Base-by-base conservation (phyloP, 1,140 invertebrate genomes). In the Ruditapes philippinarum region DNA sequence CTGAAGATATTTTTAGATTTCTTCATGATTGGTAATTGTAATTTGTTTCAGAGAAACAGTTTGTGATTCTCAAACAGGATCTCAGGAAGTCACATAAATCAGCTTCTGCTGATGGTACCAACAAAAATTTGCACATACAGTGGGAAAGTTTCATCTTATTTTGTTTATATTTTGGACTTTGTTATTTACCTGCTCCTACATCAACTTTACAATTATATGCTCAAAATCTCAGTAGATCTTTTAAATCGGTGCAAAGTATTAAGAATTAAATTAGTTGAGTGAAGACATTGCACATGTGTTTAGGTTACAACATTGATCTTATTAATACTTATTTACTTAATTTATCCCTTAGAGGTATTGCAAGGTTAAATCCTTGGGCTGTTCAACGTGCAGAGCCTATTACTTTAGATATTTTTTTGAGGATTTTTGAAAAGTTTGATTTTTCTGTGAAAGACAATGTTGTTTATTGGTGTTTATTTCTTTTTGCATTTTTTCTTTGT, bases 131-230 rank as follows among this genome's bases (percentile, higher is more conserved):
- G 62, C 25, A 1, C n/a, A 65, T 65, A 31, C 62, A 65, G 33
- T 65, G 62, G n/a, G 62, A 65, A 31, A 65, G 62, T 33, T 65
- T 65, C 19, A 65, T 65, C 33, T 31, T 65, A 33, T 65, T 65
- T 33, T 33, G n/a, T 33, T 33, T 28, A 5, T 65, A 65, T 65
- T 65, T 65, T 19, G 33, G 25, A 28, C n/a, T 74, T 11, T 19
- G 33, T 40, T 74, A 42, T 74, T 74, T 74, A 49, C 70, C 70
- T 9, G 36, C 70, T 25, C 42, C 70, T 42, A 74, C 33, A 11
- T 36, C 9, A n/a, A 74, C 70, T 42, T 42, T 74, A 22, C 70
- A 74, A n/a, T 42, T 74, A 49, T 42, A 74, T 40, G 70, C 38
- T 11, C 70, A 74, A 49, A 42, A 42, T 74, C n/a, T 40, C 12